A percentile compares a stretch with the other conserved stretches of the same genome.
These are phyloP conservation scores for Gryon sp. DNA, from an alignment of 1,140 invertebrate genomes.

Conservation along the genomic window DNA sequence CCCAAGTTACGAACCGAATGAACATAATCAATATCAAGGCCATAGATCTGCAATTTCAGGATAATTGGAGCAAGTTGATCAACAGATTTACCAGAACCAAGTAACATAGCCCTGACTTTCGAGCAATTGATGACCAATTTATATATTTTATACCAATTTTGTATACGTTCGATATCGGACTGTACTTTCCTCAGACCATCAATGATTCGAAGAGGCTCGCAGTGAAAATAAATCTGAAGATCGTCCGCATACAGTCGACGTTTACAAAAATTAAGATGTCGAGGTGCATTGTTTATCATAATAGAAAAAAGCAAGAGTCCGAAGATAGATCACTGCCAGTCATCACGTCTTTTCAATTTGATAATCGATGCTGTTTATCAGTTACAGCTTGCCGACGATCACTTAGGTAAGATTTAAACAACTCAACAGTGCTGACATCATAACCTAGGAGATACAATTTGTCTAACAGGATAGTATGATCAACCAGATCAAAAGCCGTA, in stretches of 20 bases:
- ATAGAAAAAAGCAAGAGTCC: not conserved
- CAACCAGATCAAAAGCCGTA: not conserved
- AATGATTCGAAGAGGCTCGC: not conserved
- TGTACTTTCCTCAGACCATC: not conserved
- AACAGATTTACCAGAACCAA: not conserved
- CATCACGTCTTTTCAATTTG: not conserved
- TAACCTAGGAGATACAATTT: not conserved
- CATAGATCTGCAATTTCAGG: not conserved
- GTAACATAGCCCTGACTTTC: not conserved
- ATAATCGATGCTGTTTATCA: not conserved
- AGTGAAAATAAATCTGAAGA: not conserved
- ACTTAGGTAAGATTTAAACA: not conserved
- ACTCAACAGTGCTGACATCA: not conserved
- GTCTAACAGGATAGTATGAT: not conserved
- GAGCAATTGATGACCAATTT: not conserved
- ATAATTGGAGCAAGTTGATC: not conserved
- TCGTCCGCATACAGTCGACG: conserved; percentile 7
- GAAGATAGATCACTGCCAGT: not conserved
- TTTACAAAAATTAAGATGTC: not conserved
- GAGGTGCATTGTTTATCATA: not conserved
- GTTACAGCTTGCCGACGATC: not conserved
- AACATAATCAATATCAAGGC: not conserved
- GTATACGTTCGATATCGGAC: not conserved
- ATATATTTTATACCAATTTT: not conserved
- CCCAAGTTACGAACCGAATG: not conserved